These are phyloP conservation scores for Cladorhizidae sp. DNA, from an alignment of 37 sponge, comb jelly and placozoan species.

Conservation along the genomic window DNA sequence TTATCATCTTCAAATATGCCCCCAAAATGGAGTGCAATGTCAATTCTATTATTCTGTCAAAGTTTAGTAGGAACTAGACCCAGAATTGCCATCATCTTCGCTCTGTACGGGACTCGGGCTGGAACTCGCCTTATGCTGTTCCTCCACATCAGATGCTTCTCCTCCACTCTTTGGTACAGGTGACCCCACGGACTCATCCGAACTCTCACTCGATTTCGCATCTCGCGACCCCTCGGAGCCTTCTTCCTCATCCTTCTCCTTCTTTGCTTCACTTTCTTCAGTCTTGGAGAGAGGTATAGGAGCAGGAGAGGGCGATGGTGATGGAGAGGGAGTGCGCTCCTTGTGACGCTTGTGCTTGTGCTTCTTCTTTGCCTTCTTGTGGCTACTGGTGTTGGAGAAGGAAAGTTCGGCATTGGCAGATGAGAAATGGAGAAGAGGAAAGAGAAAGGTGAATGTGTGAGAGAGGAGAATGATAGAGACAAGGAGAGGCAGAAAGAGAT, in stretches of 20 bases:
- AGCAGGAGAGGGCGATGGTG: constrained; percentile 36
- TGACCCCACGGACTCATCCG: neutral
- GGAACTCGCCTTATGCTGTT: neutral
- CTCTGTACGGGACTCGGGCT: neutral
- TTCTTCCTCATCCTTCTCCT: neutral
- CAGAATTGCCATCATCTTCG: constrained; percentile 1
- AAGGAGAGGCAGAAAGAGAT: no score
- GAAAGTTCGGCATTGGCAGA: no score
- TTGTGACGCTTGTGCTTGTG: constrained; percentile 30
- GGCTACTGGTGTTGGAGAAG: no score
- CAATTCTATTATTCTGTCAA: no score
- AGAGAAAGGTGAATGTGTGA: no score
- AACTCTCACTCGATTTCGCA: neutral
- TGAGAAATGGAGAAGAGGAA: no score
- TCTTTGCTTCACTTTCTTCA: neutral
- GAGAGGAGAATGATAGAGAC: no score
- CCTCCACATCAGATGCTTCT: neutral
- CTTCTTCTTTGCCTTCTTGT: constrained; percentile 45
- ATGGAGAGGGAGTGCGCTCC: constrained; percentile 34
- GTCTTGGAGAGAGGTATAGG: neutral
- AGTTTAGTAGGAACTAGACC: constrained; percentile 16
- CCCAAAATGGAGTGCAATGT: no score
- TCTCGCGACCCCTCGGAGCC: neutral
- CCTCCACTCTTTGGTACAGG: neutral
- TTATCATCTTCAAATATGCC: no score